Base-by-base conservation (phyloP, 2,797 vertebrate species). In the Enteromius treurensis region DNA sequence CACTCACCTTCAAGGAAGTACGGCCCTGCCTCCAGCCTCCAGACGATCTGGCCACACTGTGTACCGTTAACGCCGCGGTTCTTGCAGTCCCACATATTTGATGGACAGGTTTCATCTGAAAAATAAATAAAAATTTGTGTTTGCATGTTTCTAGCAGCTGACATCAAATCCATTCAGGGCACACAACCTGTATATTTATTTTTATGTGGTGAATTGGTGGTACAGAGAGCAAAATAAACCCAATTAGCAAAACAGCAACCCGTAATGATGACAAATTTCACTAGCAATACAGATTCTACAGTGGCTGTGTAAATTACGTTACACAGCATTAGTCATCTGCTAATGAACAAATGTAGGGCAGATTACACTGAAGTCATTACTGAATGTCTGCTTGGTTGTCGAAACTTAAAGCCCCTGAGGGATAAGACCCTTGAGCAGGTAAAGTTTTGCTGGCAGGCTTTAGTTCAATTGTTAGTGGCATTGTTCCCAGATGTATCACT, bases 71-170 rank as follows among this genome's bases (percentile, higher is more conserved):
- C 97, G 65, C 98, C 98, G 82, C 98, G 93, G 87, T 99, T 99
- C 92, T 99, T 99, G 89, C 98, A 99, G 94, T 99, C 98, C 98
- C 98, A 99, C 92, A 99, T 96, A 51, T 99, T 99, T 88, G 97
- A 97, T 70, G 96, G 97, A 90, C 95, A 98, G 88, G 95, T 98
- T 92, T 99, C 98, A 95, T 99, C 98, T 99, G 91, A 65, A 88
- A 55, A 53, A 32, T 15, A 51, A 15, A 62, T 5, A 40, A 14
- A 62, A 26, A 45, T 45, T 45, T 42, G 34, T 60, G 45, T 49
- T 17, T 14, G 42, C 23, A 51, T 51, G 19, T 58, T 71, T 60
- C 11, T 29, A 55, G 26, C 34, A 29, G 19, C 23, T 60, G 55
- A 60, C 21, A 29, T 29, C 11, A 1, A 53, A 51, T 58, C 14